Evolutionary conservation across 2,113 vertebrate species (phyloP).

Genomic region (Suricata suricatta): DNA sequence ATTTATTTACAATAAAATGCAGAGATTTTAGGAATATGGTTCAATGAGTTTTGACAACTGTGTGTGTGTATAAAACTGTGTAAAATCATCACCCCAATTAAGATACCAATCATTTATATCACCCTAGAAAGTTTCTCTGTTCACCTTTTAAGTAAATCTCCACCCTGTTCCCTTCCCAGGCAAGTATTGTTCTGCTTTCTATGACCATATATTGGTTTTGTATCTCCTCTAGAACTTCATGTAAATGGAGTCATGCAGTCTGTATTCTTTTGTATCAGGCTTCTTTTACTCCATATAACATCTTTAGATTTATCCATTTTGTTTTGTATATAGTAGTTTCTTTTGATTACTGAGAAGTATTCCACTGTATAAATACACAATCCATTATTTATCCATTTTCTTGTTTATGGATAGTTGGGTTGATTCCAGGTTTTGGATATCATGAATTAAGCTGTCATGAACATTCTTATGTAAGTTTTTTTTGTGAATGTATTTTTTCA

Average conservation of each 20-base stretch:
- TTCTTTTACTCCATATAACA: neutral
- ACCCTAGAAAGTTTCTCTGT: neutral
- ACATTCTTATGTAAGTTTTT: neutral
- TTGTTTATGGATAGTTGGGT: neutral
- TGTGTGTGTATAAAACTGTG: neutral
- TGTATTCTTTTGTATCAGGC: neutral
- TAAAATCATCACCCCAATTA: neutral
- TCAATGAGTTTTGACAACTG: neutral
- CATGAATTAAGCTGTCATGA: neutral
- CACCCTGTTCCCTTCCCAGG: neutral
- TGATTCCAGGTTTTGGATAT: neutral
- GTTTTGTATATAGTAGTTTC: neutral
- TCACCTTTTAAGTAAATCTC: neutral
- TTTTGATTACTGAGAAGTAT: neutral
- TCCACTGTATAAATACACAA: neutral
- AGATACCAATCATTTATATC: neutral
- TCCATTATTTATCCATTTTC: neutral
- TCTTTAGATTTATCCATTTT: neutral
- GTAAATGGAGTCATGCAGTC: neutral
- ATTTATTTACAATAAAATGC: neutral
- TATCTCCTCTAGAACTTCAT: neutral
- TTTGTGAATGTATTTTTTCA: neutral
- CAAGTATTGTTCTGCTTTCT: neutral
- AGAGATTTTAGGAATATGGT: neutral
- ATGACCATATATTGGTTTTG: neutral